These are phyloP conservation scores for Bovichtus diacanthus DNA, from an alignment of 2,797 vertebrate species.

Conservation along the genomic window DNA sequence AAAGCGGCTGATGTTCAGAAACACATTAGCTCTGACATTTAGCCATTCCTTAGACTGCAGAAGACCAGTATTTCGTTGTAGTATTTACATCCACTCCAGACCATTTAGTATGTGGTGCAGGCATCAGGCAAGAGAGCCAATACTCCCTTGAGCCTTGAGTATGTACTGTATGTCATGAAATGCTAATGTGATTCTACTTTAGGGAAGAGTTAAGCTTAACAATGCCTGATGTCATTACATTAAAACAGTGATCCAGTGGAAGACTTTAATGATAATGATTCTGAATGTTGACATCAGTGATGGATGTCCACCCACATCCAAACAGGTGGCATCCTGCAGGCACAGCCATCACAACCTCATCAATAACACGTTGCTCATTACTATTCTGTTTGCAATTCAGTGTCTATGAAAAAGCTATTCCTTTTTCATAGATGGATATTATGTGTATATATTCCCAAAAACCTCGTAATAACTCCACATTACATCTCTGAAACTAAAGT, in stretches of 20 bases:
- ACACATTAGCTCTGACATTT: constrained; percentile 36
- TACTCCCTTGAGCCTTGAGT: constrained; percentile 15
- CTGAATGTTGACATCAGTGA: constrained; percentile 42
- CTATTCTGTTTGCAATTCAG: constrained; percentile 27
- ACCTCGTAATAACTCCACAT: constrained; percentile 8
- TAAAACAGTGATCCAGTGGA: constrained; percentile 23
- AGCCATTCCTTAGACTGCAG: constrained; percentile 7
- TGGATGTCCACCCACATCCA: constrained; percentile 45
- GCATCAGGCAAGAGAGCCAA: constrained; percentile 13
- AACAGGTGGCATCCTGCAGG: constrained; percentile 61
- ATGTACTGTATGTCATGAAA: constrained; percentile 24
- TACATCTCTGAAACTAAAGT: not conserved
- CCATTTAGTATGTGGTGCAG: constrained; percentile 17
- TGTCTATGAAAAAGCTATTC: not conserved
- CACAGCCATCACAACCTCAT: constrained; percentile 39
- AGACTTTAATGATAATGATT: constrained; percentile 45
- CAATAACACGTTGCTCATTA: constrained; percentile 25
- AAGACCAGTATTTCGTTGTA: not conserved
- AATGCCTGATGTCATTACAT: constrained; percentile 15
- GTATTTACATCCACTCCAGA: constrained; percentile 5
- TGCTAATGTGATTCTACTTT: constrained; percentile 37
- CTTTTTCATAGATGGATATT: not conserved
- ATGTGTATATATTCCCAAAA: not conserved
- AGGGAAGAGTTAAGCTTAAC: constrained; percentile 11
- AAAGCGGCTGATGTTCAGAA: constrained; percentile 30